phyloP scores from a whole-genome alignment of 2,113 vertebrate genomes.

The Salvelinus namaycush region DNA sequence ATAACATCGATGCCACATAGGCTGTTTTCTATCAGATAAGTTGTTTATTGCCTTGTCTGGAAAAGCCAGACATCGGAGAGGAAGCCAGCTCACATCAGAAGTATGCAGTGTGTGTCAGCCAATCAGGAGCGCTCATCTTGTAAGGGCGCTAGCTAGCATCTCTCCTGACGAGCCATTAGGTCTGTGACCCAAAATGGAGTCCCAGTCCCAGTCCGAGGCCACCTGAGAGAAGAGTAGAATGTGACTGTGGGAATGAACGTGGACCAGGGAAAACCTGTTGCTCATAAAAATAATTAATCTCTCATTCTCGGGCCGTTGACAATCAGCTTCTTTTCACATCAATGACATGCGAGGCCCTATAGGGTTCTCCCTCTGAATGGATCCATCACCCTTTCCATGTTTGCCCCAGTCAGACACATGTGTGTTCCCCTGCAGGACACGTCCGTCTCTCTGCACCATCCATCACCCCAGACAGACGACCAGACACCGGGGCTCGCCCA shows the following conservation, averaged over 20 bases:
- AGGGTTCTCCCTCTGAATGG: neutral
- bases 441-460: slow-evolving; percentile 20
- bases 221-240: neutral
- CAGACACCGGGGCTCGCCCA: neutral
- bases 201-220: neutral
- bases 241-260: neutral
- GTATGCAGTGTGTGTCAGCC: neutral
- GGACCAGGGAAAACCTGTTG: neutral
- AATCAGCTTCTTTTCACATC: slow-evolving; percentile 5
- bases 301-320: neutral
- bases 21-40: no score
- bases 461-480: slow-evolving; percentile 15
- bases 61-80: neutral
- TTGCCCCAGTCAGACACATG: neutral
- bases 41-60: neutral
- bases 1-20: no score
- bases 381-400: neutral
- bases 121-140: no score
- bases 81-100: slow-evolving; percentile 1
- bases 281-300: neutral
- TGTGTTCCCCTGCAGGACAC: neutral
- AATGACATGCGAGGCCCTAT: neutral
- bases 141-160: neutral
- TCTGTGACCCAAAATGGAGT: neutral
- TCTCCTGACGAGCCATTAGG: neutral